These are phyloP conservation scores for Prorops nasuta DNA, from an alignment of 1,140 invertebrate genomes.

Conservation along the genomic window DNA sequence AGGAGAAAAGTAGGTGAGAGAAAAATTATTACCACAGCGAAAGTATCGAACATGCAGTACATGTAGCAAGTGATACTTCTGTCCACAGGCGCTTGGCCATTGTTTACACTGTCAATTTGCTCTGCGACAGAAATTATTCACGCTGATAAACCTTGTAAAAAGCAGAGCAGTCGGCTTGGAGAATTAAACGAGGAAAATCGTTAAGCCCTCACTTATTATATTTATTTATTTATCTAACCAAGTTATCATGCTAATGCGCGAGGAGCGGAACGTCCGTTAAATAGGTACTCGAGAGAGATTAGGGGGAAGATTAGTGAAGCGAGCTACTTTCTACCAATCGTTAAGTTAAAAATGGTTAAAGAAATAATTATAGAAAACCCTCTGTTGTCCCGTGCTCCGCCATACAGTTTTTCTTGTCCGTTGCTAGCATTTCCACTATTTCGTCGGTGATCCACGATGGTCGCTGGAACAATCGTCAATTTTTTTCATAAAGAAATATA, in stretches of 20 bases:
- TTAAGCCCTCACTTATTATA: too few relatives aligned
- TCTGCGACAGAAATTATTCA: constrained; percentile 20
- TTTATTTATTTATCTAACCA: too few relatives aligned
- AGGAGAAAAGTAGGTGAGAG: background rate
- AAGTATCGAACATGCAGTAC: constrained; percentile 42
- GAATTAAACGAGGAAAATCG: too few relatives aligned
- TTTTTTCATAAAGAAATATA: too few relatives aligned
- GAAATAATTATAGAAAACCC: constrained; percentile 27
- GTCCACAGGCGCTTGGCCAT: constrained; percentile 31
- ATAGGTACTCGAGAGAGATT: too few relatives aligned
- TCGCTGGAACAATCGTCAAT: constrained; percentile 21
- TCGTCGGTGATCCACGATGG: constrained; percentile 44
- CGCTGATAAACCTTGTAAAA: background rate
- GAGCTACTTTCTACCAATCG: too few relatives aligned
- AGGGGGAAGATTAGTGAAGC: too few relatives aligned
- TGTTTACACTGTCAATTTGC: constrained; percentile 38
- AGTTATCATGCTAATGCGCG: too few relatives aligned
- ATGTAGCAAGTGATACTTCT: constrained; percentile 46
- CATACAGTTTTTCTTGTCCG: constrained; percentile 48
- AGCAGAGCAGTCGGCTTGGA: too few relatives aligned
- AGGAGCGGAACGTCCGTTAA: too few relatives aligned
- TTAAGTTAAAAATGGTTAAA: too few relatives aligned
- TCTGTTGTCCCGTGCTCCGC: constrained; percentile 39
- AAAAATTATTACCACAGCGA: constrained; percentile 42
- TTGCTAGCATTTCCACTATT: constrained; percentile 42